Base-by-base conservation (phyloP, 1,140 invertebrate species). In the Orchesella cincta region DNA sequence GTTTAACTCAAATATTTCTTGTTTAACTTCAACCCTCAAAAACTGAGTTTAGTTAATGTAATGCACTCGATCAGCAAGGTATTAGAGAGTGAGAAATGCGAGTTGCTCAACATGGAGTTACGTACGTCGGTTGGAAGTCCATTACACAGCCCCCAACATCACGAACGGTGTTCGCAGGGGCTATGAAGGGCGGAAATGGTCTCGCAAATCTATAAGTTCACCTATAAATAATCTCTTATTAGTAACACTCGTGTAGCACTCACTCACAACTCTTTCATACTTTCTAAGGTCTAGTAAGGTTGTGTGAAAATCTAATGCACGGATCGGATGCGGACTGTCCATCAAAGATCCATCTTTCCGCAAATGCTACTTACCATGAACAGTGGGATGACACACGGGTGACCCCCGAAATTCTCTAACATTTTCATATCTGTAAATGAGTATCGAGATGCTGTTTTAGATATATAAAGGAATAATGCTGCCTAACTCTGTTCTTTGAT, bases 181-280 rank as follows among this genome's bases (percentile, higher is more conserved):
- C 57, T 26, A 64, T 64, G 57, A 64, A 33, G 64, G 28, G 35
- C n/a, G 34, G 31, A 46, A 5, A 31, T 20, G 54, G 57, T 35
- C 14, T 26, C 31, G 74, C 51, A 76, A 76, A 78, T 76, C 76
- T 80, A 80, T 46, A 80, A 76, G 76, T 76, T 57, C 18, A 79
- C 77, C 80, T 81, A 81, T 52, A 81, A 81, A 81, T 81, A 78
- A 79, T 81, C 75, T 75, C 80, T 29, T 67, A 81, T 81, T 81
- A 81, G 80, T 81, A 78, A 78, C 62, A 46, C 39, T 75, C 76
- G 77, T 81, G 80, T 79, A 81, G 76, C 78, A 77, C 31, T 64
- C 57, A 64, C 80, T 77, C 74, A 77, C 80, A 29, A 81, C 62
- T 75, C 79, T 62, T 29, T 46, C 39, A 46, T 46, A 46, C 39